Evolutionary conservation across 1,140 invertebrate species (phyloP), one percentile per base, ranked within the genome.

Genomic region (Eulimnadia texana): DNA sequence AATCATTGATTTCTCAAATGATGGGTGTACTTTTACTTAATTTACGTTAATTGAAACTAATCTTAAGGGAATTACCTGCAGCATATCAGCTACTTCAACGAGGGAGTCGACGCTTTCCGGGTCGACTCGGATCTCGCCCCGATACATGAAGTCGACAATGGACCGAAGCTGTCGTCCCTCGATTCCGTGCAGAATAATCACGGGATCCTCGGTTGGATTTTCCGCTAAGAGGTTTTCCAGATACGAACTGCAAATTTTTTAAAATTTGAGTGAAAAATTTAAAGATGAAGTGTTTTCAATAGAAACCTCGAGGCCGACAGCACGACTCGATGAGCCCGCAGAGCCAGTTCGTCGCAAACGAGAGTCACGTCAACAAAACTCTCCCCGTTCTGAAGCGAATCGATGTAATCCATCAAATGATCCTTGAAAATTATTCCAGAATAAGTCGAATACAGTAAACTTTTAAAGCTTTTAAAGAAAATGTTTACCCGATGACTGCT

Each of bases 101-200:
- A 93, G 76, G 10, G 82, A 82, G 23, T 84, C 78, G 0, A 93
- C 74, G 42, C 89, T 84, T 64, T 91, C 87, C 67, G 89, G 86
- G 0, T 82, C 82, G 2, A 93, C 86, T 57, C 84, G 85, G 57
- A 93, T 88, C 74, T 92, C 87, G 25, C 90, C 90, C 57, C 85
- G 82, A 74, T 93, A 93, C 88, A 93, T 93, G 66, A 93, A 93
- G 72, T 91, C 87, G 51, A 93, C 83, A 27, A 93, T 83, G 3
- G 88, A 86, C 68, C 88, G 84, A 42, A 93, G 82, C 66, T 92
- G 88, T 79, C 86, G 85, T 60, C 84, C 85, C 67, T 82, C 80
- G 67, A 91, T 87, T 73, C 92, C 90, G 72, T 92, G 92, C 20
- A 93, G 72, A 54, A 93, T 87, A 69, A 93, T 90, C 54, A 93